Evolutionary conservation across 2,888 invertebrate genomes (phyloP), one percentile per base, ranked within the genome.

Genomic region (Drosophila tanythrix): DNA sequence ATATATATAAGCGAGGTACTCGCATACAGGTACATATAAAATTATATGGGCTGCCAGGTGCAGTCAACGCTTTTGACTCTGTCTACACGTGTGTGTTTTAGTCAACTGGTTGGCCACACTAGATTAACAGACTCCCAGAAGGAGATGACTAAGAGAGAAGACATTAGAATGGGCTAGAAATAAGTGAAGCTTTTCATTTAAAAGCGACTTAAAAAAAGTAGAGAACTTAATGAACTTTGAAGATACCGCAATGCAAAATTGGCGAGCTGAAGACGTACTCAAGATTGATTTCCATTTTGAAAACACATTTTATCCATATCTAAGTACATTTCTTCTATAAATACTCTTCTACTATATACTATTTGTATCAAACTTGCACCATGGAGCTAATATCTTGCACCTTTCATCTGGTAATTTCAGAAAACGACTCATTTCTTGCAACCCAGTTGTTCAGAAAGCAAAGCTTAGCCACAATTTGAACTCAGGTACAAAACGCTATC

Each of bases 41-140:
- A 77, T 90, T 77, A 77, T 89, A 90, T 90, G 87, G 65, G 70
- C 72, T 82, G 80, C 79, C 90, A 88, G 86, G 66, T 85, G 77
- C 77, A 89, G 74, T 84, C 87, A 90, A 88, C 90, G 87, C 90
- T 70, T 74, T 67, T 68, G 81, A 53, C 74, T 76, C 51, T 71
- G 51, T 71, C 69, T 50, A 61, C 64, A 66, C 69, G 66, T 69
- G 60, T 66, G 52, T 25, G 57, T 57, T 43, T 58, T 50, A 31
- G 59, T 29, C 29, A 43, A 31, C 29, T 43, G 60, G 72, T 58
- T 65, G 51, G 66, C 69, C 68, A 50, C 64, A 59, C 59, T 38
- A 68, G 65, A 79, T 70, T 84, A 82, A 88, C 70, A 59, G 65
- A 15, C 40, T 55, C 38, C 46, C 50, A 50, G 48, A n/a, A 21